Base-by-base conservation (phyloP, 2,888 invertebrate species). In the Drosophila niveifrons region DNA sequence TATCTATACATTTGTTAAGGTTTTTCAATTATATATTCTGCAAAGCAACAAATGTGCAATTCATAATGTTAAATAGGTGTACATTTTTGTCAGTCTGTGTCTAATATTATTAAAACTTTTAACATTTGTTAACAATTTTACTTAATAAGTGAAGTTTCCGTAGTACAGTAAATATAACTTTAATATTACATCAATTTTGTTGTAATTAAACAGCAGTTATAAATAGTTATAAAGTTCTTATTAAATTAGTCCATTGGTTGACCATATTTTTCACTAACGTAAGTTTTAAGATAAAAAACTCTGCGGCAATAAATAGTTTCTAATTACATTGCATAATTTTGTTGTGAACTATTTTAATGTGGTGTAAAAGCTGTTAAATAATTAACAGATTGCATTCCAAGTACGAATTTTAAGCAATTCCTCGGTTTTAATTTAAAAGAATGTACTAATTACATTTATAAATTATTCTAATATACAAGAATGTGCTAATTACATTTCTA, bases 61-160 rank as follows among this genome's bases (percentile, higher is more conserved):
- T 41, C 29, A 2, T 13, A 31, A 43, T 51, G 18, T 43, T 59
- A 43, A 51, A 15, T 10, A 13, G 34, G 43, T 23, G 48, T 31
- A 13, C 29, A 4, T 4, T 2, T 4, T 8, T 13, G 39, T 39
- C 13, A 39, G 39, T 39, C 6, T 13, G 6, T n/a, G 2, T 34
- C 4, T 39, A 13, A 13, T 7, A 39, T 11, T 34, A 11, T n/a
- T 34, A 3, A 34, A 3, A n/a, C 36, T 6, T 36, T n/a, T n/a
- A 1, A n/a, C 11, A n/a, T 15, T 15, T 41, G 13, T 41, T 41
- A 41, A 8, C 8, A 41, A 15, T 2, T 15, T n/a, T 2, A 36
- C n/a, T 4, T 36, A 1, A n/a, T n/a, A 6, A 11, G 36, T n/a
- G 4, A 36, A n/a, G 4, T 36, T n/a, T 4, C 4, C n/a, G n/a